These are phyloP conservation scores for Drosophila incognita DNA, from an alignment of 2,888 invertebrate species.

Conservation along the genomic window DNA sequence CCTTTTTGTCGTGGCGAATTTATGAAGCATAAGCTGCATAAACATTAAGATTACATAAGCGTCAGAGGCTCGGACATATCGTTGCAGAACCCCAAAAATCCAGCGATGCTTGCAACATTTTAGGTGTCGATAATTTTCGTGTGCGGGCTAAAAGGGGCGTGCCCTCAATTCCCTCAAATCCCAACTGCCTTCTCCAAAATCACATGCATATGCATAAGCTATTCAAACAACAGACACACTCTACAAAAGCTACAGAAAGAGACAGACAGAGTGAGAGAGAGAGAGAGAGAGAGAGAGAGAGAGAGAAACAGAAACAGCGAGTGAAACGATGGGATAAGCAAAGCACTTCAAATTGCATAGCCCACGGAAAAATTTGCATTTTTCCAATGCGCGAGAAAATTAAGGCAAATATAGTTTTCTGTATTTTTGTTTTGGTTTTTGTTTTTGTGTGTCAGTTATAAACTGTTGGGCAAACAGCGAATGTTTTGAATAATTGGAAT, in stretches of 20 bases:
- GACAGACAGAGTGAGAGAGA: not conserved
- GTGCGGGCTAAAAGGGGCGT: conserved; percentile 15
- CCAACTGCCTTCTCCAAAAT: conserved; percentile 6
- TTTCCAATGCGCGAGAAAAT: conserved; percentile 46
- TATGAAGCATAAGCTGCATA: conserved; percentile 81
- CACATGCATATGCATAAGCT: conserved; percentile 74
- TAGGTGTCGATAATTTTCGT: conserved; percentile 76
- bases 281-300: conserved; percentile 2
- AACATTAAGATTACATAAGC: conserved; percentile 80
- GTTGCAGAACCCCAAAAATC: conserved; percentile 46
- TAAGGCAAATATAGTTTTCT: conserved; percentile 52
- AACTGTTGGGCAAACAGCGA: conserved; percentile 34
- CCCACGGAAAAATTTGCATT: conserved; percentile 61
- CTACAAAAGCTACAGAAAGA: not conserved
- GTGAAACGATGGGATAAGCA: conserved; percentile 61
- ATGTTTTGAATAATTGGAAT: conserved; percentile 27
- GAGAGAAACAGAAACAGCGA: not conserved
- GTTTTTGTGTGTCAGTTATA: conserved; percentile 22
- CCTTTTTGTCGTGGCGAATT: conserved; percentile 52
- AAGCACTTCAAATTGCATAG: conserved; percentile 67
- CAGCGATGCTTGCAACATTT: conserved; percentile 76
- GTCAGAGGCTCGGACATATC: conserved; percentile 59
- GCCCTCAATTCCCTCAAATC: conserved; percentile 1
- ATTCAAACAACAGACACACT: conserved; percentile 42
- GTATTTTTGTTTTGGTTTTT: not conserved